phyloP scores from a whole-genome alignment of 2,113 vertebrate genomes.

The Gymnobelideus leadbeateri region DNA sequence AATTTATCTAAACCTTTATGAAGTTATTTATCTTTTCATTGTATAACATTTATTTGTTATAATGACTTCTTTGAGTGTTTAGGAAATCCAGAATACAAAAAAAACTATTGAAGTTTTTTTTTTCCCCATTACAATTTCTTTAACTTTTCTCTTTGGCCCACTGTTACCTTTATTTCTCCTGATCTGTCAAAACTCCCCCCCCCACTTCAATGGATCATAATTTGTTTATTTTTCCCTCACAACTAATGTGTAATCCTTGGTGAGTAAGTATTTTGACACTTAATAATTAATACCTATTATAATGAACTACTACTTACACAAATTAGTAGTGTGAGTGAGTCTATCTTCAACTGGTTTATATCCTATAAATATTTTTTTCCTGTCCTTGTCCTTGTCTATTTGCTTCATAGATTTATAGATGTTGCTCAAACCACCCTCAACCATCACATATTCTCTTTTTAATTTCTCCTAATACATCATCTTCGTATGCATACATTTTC shows the following conservation, averaged over 20 bases:
- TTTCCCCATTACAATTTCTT: neutral
- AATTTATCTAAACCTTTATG: neutral
- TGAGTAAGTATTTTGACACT: neutral
- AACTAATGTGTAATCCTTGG: neutral
- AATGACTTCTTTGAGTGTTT: neutral
- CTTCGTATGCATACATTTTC: neutral
- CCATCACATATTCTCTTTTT: neutral
- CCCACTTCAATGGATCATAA: neutral
- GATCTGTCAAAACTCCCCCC: neutral
- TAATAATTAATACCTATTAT: neutral
- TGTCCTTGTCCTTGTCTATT: neutral
- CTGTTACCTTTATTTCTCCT: neutral
- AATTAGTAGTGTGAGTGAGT: neutral
- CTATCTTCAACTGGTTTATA: neutral
- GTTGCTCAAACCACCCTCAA: neutral
- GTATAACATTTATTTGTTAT: neutral
- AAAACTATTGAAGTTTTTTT: neutral
- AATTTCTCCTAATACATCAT: neutral
- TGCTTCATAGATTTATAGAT: neutral
- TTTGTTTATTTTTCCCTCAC: neutral
- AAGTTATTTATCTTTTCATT: neutral
- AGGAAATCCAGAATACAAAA: neutral
- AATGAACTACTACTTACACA: neutral
- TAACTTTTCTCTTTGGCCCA: neutral
- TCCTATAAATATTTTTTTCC: neutral